Base-by-base conservation (phyloP, 1,140 invertebrate species). In the Piezodorus guildinii region DNA sequence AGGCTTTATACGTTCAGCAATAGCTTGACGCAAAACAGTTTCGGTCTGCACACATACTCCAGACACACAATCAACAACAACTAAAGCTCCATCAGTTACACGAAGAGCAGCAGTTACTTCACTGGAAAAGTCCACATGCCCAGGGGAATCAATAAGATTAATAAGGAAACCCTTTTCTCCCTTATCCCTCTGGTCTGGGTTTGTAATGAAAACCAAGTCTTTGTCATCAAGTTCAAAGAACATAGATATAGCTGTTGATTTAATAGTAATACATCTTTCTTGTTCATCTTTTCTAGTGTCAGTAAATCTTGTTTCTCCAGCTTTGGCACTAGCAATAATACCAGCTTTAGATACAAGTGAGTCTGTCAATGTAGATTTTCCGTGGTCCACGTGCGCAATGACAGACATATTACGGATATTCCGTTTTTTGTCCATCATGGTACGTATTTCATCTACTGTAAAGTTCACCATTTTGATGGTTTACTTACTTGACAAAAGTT, bases 351-450 rank as follows among this genome's bases (percentile, higher is more conserved):
- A 96, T 54, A 99, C 96, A 71, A 99, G 83, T 60, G 97, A 99
- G 80, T 99, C 97, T 52, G 97, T 99, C 75, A 99, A 77, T 59
- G 97, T 99, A 69, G 96, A 99, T 79, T 99, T 99, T 74, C 97
- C 97, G 77, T 99, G 97, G 83, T 99, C 97, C 66, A 99, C 97
- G 79, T 99, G 97, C 71, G 97, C 97, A 78, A 99, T 99, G 77
- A 99, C 97, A 75, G 96, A 99, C 96, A 99, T 99, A 81, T 99
- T 99, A 76, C 97, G 87, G 79, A 99, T 99, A 75, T 99, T 99
- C 79, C 82, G 83, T 83, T 98, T 98, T 76, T 94, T 94, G 89
- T 99, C 95, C 96, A 99, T 99, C 86, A 99, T 93, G 75, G 73
- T 79, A 83, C 96, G 91, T 82, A 99, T 99, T 83, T 99, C 94